phyloP scores from a whole-genome alignment of 1,140 invertebrate species.

The Pseudobourletiella spinata region DNA sequence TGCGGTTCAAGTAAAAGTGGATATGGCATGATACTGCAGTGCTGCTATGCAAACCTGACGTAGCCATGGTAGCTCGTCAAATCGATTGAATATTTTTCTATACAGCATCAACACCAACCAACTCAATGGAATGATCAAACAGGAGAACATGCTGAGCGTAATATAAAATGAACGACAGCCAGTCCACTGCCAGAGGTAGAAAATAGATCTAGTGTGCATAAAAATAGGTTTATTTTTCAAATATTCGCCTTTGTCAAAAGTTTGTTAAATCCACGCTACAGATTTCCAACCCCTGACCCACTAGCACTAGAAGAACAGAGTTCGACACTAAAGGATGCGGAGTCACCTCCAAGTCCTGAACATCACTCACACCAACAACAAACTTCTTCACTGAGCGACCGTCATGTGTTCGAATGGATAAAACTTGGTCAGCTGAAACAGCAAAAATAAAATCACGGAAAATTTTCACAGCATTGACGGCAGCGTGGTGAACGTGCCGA shows the following conservation, averaged over 20 bases:
- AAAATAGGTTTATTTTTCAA: too few species aligned
- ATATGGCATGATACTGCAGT: too few species aligned
- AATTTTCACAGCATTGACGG: not conserved
- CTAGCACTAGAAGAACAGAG: not conserved
- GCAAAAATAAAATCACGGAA: not conserved
- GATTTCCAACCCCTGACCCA: not conserved
- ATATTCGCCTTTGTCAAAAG: not conserved
- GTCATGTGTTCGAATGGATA: not conserved
- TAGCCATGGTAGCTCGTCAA: too few species aligned
- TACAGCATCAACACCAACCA: too few species aligned
- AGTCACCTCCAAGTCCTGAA: not conserved
- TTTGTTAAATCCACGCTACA: not conserved
- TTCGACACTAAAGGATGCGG: not conserved
- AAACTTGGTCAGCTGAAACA: conserved; percentile 1
- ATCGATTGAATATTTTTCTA: too few species aligned
- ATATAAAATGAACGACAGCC: too few species aligned
- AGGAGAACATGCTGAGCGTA: too few species aligned
- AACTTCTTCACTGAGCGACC: not conserved
- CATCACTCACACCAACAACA: not conserved
- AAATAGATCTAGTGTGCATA: too few species aligned
- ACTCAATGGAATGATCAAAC: too few species aligned
- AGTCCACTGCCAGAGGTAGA: too few species aligned
- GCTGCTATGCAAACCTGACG: too few species aligned
- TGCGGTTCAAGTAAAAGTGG: too few species aligned
- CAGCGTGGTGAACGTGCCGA: not conserved